Evolutionary conservation across 2,888 invertebrate genomes (phyloP).

Genomic region (Reticulitermes lucifugus): DNA sequence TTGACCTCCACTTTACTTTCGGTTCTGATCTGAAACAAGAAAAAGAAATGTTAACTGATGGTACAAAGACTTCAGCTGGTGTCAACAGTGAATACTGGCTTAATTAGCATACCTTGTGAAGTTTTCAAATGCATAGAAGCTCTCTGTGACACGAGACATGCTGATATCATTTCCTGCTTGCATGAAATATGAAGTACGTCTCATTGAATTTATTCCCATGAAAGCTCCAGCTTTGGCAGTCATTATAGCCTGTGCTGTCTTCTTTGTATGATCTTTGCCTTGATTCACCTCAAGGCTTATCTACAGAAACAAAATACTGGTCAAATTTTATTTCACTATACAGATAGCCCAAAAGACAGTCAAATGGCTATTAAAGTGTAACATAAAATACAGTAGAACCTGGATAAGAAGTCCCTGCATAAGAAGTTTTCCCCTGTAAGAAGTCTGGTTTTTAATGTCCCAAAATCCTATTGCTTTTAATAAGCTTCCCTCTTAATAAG

Average conservation of each 20-base stretch:
- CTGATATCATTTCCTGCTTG: constrained; percentile 63
- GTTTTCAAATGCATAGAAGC: constrained; percentile 59
- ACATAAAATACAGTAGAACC: too few species aligned
- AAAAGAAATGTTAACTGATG: neutral
- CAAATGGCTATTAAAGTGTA: too few species aligned
- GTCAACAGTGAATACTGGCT: too few species aligned
- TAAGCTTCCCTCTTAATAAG: too few species aligned
- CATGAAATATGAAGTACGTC: constrained; percentile 57
- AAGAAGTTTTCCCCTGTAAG: too few species aligned
- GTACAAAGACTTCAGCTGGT: too few species aligned
- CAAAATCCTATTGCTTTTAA: too few species aligned
- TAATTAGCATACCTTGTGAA: constrained; percentile 56
- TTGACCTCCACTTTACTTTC: constrained; percentile 57
- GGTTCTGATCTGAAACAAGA: constrained; percentile 57
- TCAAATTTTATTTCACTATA: too few species aligned
- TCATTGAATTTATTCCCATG: constrained; percentile 64
- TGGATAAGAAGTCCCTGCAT: too few species aligned
- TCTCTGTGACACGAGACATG: constrained; percentile 59
- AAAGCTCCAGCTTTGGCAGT: constrained; percentile 67
- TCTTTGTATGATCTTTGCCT: constrained; percentile 68
- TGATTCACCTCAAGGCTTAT: constrained; percentile 66
- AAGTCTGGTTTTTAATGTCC: too few species aligned
- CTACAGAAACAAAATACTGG: constrained; percentile 56
- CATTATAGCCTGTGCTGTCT: constrained; percentile 66
- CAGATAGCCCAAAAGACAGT: too few species aligned